These are phyloP conservation scores for Todus mexicanus DNA, from an alignment of 2,797 vertebrate species.

Conservation along the genomic window DNA sequence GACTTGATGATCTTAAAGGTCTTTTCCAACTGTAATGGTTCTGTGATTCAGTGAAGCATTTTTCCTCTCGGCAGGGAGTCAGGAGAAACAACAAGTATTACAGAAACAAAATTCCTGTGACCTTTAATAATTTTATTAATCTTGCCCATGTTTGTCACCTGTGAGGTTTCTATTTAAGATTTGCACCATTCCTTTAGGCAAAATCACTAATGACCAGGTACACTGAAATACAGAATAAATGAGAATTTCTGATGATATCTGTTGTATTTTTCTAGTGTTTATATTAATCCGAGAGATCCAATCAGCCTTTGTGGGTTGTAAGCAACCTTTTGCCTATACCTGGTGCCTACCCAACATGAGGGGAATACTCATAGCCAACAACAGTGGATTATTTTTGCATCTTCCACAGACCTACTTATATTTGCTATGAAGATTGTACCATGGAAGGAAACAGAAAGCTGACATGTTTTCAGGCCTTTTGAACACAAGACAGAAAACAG, in stretches of 20 bases:
- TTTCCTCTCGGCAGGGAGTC: accelerated
- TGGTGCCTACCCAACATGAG: neutral
- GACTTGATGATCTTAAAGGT: no score
- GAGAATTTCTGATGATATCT: neutral
- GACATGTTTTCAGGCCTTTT: neutral
- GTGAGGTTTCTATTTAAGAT: neutral
- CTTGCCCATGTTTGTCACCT: neutral
- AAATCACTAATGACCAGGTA: neutral
- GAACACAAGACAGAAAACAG: conserved; percentile 36
- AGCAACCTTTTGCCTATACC: neutral
- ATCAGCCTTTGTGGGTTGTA: neutral
- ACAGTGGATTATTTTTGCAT: neutral
- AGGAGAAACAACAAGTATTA: neutral
- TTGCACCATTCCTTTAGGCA: neutral
- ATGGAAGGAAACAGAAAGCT: neutral
- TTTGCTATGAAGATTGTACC: neutral
- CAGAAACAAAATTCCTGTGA: neutral
- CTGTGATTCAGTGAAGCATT: no score
- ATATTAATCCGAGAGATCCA: neutral
- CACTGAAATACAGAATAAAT: neutral
- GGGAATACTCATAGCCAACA: neutral
- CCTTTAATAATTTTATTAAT: neutral
- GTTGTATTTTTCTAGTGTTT: neutral
- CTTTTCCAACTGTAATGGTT: no score
- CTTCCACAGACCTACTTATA: neutral